These are phyloP conservation scores for Globia sparganii DNA, from an alignment of 2,888 invertebrate species.

Conservation along the genomic window DNA sequence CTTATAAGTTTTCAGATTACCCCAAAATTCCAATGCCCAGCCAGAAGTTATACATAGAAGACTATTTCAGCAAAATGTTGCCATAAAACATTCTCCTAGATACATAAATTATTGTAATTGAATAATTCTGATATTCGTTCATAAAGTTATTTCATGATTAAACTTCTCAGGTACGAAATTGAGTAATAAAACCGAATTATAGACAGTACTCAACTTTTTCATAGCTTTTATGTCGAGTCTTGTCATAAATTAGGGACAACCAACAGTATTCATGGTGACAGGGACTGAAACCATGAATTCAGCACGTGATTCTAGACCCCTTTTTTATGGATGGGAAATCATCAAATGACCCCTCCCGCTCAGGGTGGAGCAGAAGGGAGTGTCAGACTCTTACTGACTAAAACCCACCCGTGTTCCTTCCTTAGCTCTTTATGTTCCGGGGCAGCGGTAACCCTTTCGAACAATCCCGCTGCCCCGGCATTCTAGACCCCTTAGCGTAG, in stretches of 20 bases:
- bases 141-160: constrained; percentile 32
- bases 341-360: too few relatives aligned
- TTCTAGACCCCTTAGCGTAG: too few relatives aligned
- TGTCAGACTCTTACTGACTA: too few relatives aligned
- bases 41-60: background rate
- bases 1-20: background rate
- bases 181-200: constrained; percentile 28
- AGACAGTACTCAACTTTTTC: constrained; percentile 31
- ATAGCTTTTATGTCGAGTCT: constrained; percentile 13
- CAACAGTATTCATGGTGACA: background rate
- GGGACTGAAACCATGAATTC: background rate
- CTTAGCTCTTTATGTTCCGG: too few relatives aligned
- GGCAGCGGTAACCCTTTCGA: too few relatives aligned
- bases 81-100: background rate
- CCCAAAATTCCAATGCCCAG: background rate
- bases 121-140: constrained; percentile 22
- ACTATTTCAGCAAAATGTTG: constrained; percentile 4
- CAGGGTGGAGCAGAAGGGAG: too few relatives aligned
- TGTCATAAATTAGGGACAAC: constrained; percentile 9
- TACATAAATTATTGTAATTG: constrained; percentile 31
- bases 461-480: too few relatives aligned
- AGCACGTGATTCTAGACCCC: background rate
- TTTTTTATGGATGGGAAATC: too few relatives aligned
- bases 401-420: too few relatives aligned
- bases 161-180: constrained; percentile 29